phyloP scores from a whole-genome alignment of 1,140 invertebrate genomes.

The Bombus waltoni region DNA sequence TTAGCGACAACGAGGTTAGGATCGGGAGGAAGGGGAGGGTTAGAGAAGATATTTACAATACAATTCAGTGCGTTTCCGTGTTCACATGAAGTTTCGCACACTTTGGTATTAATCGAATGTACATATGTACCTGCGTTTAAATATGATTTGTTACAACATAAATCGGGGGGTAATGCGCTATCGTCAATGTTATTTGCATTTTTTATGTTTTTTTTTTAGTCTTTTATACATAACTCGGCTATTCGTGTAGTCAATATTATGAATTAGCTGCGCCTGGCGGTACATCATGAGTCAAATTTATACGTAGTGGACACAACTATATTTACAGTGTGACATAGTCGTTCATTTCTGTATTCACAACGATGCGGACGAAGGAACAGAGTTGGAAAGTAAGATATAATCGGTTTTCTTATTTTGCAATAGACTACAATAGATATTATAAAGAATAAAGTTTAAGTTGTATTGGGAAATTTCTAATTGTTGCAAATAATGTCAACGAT shows the following conservation, averaged over 20 bases:
- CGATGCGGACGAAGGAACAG: not conserved
- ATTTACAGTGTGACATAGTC: slow-evolving; percentile 8
- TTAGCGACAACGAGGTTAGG: slow-evolving; percentile 42
- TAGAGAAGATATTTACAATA: slow-evolving; percentile 64
- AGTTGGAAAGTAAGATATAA: slow-evolving; percentile 6
- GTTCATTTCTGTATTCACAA: not conserved
- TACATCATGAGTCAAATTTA: slow-evolving; percentile 1
- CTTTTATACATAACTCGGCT: slow-evolving; percentile 24
- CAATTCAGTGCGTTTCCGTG: slow-evolving; percentile 69
- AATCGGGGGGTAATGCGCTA: slow-evolving; percentile 24
- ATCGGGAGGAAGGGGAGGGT: not conserved
- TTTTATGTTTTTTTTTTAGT: not conserved
- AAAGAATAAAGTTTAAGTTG: not conserved
- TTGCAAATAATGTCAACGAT: not conserved
- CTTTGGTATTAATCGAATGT: slow-evolving; percentile 76
- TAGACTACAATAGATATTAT: not conserved
- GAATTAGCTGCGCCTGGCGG: slow-evolving; percentile 1
- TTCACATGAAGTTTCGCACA: slow-evolving; percentile 61
- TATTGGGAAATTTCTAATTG: not conserved
- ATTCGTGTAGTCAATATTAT: slow-evolving; percentile 23
- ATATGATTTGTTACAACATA: slow-evolving; percentile 22
- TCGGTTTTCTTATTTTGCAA: not conserved
- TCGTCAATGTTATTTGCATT: slow-evolving; percentile 30
- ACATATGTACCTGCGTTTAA: slow-evolving; percentile 38
- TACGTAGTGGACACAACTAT: not conserved